Conservation (phyloP, 1,140 invertebrate species). For the Diabrotica virgifera region DNA sequence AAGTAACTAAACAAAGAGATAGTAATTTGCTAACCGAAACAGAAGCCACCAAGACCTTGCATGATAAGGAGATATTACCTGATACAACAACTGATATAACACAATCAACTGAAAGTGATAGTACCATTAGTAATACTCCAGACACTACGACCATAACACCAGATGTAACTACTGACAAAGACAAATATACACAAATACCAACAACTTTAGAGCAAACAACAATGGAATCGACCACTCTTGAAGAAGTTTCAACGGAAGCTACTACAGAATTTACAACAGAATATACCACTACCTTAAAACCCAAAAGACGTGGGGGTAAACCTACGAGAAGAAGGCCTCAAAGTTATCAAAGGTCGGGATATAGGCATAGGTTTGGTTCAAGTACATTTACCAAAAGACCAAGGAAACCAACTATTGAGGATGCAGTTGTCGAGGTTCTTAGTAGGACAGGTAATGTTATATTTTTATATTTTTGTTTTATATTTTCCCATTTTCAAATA, state of each 20-base stretch:
- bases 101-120: too few species aligned
- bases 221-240: not conserved
- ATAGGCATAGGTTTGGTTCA: slow-evolving; percentile 35
- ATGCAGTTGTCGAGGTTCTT: not conserved
- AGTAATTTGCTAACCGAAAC: too few species aligned
- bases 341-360: slow-evolving; percentile 8
- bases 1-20: too few species aligned
- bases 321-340: slow-evolving; percentile 20
- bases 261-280: slow-evolving; percentile 1
- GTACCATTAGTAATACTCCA: too few species aligned
- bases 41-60: too few species aligned
- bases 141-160: too few species aligned
- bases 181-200: not conserved
- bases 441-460: too few species aligned
- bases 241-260: slow-evolving; percentile 5
- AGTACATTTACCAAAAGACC: slow-evolving; percentile 22
- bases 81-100: too few species aligned
- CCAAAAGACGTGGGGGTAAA: slow-evolving; percentile 15
- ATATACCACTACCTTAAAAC: slow-evolving; percentile 18
- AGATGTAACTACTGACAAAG: too few species aligned
- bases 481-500: too few species aligned
- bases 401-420: slow-evolving; percentile 9
- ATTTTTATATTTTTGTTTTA: too few species aligned
- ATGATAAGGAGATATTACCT: too few species aligned
- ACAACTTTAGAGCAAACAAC: slow-evolving; percentile 1